Evolutionary conservation across 2,797 vertebrate genomes (phyloP), one percentile per base, ranked within the genome.

Genomic region (Macroramphosus scolopax): DNA sequence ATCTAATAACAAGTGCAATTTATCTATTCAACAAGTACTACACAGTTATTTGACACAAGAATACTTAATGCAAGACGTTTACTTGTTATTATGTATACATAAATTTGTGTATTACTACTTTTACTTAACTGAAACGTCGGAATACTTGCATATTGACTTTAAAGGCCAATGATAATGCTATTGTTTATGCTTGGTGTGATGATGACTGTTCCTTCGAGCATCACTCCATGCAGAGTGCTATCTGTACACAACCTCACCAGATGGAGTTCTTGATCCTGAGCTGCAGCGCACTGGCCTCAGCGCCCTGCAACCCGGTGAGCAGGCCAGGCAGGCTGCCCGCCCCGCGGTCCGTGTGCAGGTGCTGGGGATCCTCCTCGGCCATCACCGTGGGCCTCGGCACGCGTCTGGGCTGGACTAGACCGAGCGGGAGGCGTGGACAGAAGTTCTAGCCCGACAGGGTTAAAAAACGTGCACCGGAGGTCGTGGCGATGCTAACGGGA

Each of bases 221-320:
- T 30, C 25, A 44, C 2, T 35, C 5, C 25, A 17, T 16, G 43
- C 33, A 24, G n/a, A n/a, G n/a, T n/a, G n/a, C n/a, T 2, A 5
- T 14, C 4, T 30, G 52, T 39, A 28, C 63, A 26, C 9, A 25
- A 63, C 30, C 93, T 95, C 88, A 98, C 95, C 95, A 95, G 92
- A 98, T 96, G 68, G 95, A 97, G 91, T 89, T 94, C 87, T 92
- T 93, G 86, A 98, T 96, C 88, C 94, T 89, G 84, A 93, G 90
- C 88, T 95, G 94, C 89, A 97, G 88, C 63, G 92, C 92, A 55
- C 81, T 90, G 83, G 93, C 91, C 81, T 97, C 95, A 8, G 90
- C 79, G 50, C 92, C 92, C 66, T 93, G 93, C 89, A 96, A 87
- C 85, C 93, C 94, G 26, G 94, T 89, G 54, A 94, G 89, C 66